phyloP scores from a whole-genome alignment of 2,113 vertebrate genomes.

The human region DNA sequence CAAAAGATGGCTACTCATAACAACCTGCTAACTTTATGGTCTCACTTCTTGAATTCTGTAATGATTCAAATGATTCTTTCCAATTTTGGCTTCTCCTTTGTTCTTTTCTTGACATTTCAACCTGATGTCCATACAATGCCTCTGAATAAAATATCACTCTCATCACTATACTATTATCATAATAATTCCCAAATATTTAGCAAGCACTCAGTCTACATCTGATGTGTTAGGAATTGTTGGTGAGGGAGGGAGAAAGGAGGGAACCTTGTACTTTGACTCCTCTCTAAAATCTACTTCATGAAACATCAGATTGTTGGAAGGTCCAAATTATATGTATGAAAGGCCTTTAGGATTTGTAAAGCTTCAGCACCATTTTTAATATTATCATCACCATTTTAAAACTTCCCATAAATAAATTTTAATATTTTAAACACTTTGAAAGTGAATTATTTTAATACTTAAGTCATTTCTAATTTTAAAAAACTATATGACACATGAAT shows the following conservation, averaged over 20 bases:
- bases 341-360: neutral
- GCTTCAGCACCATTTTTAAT: neutral
- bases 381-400: neutral
- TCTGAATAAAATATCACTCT: neutral
- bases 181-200: neutral
- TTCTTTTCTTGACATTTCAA: neutral
- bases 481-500: neutral
- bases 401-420: neutral
- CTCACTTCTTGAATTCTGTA: neutral
- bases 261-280: neutral
- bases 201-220: neutral
- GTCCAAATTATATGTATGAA: neutral
- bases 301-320: neutral
- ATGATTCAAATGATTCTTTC: neutral
- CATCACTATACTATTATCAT: neutral
- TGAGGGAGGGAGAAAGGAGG: neutral
- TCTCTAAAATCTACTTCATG: conserved; percentile 17
- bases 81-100: neutral
- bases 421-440: conserved; percentile 26
- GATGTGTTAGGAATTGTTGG: neutral
- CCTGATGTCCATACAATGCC: neutral
- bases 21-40: neutral
- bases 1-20: neutral
- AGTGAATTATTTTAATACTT: conserved; percentile 8
- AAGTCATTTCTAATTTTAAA: neutral